Conservation (phyloP, 2,797 vertebrate species). For the Orestias chungarensis region DNA sequence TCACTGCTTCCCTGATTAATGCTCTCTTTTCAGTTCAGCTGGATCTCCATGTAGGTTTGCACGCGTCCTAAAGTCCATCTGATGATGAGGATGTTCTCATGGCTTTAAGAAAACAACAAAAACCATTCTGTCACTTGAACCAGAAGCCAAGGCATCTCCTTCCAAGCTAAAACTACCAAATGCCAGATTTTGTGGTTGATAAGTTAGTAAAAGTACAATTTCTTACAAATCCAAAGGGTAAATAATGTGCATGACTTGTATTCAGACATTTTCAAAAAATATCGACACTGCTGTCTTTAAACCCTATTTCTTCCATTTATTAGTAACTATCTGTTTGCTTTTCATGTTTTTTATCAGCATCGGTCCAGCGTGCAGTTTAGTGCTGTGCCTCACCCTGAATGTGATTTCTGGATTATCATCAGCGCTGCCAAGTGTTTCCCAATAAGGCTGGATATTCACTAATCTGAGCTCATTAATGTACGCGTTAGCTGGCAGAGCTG, state of each 20-base stretch:
- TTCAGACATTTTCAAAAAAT: no score
- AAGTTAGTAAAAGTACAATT: not conserved
- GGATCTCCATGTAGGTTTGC: no score
- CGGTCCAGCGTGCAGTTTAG: not conserved
- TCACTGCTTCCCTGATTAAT: not conserved
- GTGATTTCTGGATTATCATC: slow-evolving; percentile 28
- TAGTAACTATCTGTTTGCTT: not conserved
- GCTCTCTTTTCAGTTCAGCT: no score
- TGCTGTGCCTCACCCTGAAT: not conserved
- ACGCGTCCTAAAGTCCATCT: no score
- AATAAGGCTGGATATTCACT: slow-evolving; percentile 41
- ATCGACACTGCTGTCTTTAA: not conserved
- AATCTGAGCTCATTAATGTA: slow-evolving; percentile 47
- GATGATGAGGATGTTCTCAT: no score
- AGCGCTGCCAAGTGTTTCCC: slow-evolving; percentile 28
- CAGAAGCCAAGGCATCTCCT: not conserved
- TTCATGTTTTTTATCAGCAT: not conserved
- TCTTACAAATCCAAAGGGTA: not conserved
- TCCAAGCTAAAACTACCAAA: not conserved
- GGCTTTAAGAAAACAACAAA: no score
- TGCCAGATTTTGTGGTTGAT: not conserved
- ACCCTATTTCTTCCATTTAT: not conserved
- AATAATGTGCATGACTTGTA: no score
- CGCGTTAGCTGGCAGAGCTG: slow-evolving; percentile 49
- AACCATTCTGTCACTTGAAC: not conserved